Evolutionary conservation across 1,140 invertebrate genomes (phyloP).

Genomic region (Zaprionus kolodkinae): DNA sequence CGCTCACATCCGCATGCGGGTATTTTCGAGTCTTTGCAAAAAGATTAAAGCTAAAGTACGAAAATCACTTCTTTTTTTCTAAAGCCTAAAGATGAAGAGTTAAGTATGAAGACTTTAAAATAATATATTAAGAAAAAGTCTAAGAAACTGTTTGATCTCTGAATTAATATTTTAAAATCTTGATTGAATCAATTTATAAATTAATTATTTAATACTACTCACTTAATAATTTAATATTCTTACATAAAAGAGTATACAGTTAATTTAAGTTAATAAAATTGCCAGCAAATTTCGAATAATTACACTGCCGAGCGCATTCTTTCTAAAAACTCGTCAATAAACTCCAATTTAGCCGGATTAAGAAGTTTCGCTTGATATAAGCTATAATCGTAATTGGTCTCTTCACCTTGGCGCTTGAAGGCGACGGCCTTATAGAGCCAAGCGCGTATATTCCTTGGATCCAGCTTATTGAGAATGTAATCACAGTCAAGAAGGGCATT

Average conservation of each 20-base stretch:
- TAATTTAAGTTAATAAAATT: background rate
- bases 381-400: conserved; percentile 44
- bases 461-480: conserved; percentile 35
- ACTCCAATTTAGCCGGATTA: conserved; percentile 23
- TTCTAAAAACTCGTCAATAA: conserved; percentile 56
- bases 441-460: conserved; percentile 45
- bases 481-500: conserved; percentile 53
- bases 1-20: conserved; percentile 20
- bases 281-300: background rate
- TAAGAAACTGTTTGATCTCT: no score
- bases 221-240: background rate
- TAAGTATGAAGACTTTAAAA: no score
- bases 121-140: no score
- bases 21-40: background rate
- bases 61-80: background rate
- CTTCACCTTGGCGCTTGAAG: conserved; percentile 47
- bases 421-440: conserved; percentile 60
- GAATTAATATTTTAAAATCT: no score
- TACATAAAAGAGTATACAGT: background rate
- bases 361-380: conserved; percentile 33
- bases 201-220: background rate
- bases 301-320: conserved; percentile 42
- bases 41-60: conserved; percentile 20
- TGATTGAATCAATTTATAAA: no score
- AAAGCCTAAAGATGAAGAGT: no score